These are phyloP conservation scores for Rhizoglyphus robini DNA, from an alignment of 1,140 invertebrate genomes.

Conservation along the genomic window DNA sequence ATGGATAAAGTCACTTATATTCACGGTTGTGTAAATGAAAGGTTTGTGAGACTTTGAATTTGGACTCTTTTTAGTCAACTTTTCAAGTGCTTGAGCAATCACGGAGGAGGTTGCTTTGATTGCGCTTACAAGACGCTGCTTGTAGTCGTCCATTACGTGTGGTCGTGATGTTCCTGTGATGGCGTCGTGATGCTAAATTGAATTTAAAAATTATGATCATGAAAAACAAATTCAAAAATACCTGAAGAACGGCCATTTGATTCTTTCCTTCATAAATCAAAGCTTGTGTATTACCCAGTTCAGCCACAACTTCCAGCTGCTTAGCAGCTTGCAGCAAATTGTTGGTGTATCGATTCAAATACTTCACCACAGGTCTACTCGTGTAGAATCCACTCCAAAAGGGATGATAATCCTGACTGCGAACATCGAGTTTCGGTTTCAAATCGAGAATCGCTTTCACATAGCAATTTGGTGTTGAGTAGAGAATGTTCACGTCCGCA, in stretches of 20 bases:
- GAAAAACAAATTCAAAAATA: too few relatives aligned
- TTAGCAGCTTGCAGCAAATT: conserved; percentile 64
- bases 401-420: conserved; percentile 70
- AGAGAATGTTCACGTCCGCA: conserved; percentile 47
- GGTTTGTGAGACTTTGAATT: conserved; percentile 21
- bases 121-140: conserved; percentile 35
- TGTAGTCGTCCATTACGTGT: conserved; percentile 74
- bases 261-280: conserved; percentile 16
- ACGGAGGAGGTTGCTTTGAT: conserved; percentile 35
- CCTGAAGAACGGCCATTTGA: conserved; percentile 16
- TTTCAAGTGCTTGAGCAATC: conserved; percentile 34
- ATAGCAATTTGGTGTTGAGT: conserved; percentile 63
- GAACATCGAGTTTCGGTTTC: conserved; percentile 45
- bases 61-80: neutral
- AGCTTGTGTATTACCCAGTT: conserved; percentile 11
- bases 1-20: conserved; percentile 38
- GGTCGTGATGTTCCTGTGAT: conserved; percentile 76
- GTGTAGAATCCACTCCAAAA: conserved; percentile 47
- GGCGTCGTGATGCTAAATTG: conserved; percentile 77
- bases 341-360: conserved; percentile 44
- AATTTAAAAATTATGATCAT: too few relatives aligned
- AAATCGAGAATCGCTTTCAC: conserved; percentile 45
- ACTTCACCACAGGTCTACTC: conserved; percentile 47
- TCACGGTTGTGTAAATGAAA: conserved; percentile 36
- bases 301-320: conserved; percentile 27